Conservation (phyloP, 2,113 vertebrate species). For the Donacobius atricapilla region DNA sequence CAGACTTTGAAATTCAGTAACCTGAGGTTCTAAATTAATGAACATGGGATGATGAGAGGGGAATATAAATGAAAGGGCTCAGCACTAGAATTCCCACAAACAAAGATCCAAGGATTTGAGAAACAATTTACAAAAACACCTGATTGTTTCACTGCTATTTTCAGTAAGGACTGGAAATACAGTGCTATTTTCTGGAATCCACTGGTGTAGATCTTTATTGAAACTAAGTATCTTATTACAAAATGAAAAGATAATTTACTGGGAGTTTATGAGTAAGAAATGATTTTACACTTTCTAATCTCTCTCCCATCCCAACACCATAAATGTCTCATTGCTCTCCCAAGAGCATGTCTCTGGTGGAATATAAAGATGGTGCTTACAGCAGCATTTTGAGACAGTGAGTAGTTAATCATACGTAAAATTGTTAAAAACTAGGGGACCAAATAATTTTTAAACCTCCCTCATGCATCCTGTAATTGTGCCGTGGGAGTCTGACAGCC, state of each 20-base stretch:
- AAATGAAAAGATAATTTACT: conserved; percentile 39
- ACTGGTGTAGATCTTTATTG: neutral
- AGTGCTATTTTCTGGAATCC: neutral
- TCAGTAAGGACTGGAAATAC: neutral
- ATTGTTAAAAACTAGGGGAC: conserved; percentile 48
- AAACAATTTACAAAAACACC: neutral
- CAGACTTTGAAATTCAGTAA: neutral
- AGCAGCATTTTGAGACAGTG: conserved; percentile 43
- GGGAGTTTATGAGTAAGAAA: conserved; percentile 23
- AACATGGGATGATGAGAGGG: conserved; percentile 7
- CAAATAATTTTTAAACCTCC: conserved; percentile 54
- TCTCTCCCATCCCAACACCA: conserved; percentile 27
- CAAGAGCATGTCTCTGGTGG: neutral
- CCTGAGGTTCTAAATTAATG: conserved; percentile 37
- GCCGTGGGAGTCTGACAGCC: neutral
- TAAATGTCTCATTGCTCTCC: conserved; percentile 29
- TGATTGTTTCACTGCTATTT: conserved; percentile 11
- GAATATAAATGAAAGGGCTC: conserved; percentile 50
- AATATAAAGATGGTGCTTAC: conserved; percentile 52
- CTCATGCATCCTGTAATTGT: conserved; percentile 32
- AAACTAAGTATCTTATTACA: conserved; percentile 23
- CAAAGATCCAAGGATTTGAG: neutral
- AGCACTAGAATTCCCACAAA: neutral
- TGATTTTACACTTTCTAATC: conserved; percentile 13
- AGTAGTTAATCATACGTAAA: conserved; percentile 48